Percentiles rank a stretch among this genome's conserved stretches.
Evolutionary conservation across 2,888 invertebrate genomes (phyloP).

Genomic region (Saturnia japonica): DNA sequence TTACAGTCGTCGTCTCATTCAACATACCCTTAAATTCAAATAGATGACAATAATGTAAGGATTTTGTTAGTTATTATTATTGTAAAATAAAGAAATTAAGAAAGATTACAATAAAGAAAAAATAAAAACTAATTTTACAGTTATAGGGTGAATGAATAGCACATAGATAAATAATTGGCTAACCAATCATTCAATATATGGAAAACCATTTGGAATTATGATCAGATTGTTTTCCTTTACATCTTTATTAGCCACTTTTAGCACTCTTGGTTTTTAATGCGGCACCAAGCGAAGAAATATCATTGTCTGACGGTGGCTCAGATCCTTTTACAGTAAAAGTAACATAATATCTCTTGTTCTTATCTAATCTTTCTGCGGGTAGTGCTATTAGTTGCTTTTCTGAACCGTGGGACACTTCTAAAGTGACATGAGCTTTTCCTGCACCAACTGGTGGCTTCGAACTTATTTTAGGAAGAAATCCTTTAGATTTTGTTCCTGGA

Average conservation of each 20-base stretch:
- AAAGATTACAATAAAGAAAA: not conserved
- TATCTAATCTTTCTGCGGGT: constrained; percentile 93
- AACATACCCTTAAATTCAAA: not conserved
- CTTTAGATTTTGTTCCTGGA: constrained; percentile 65
- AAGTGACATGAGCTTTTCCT: constrained; percentile 82
- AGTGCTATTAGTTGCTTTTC: constrained; percentile 93
- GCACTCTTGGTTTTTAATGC: constrained; percentile 70
- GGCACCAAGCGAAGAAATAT: constrained; percentile 66
- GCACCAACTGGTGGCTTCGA: constrained; percentile 63
- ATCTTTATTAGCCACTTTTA: constrained; percentile 52
- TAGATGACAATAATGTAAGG: not conserved
- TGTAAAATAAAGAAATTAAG: too few species aligned
- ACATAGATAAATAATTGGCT: too few species aligned
- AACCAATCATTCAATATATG: too few species aligned
- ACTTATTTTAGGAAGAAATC: constrained; percentile 87
- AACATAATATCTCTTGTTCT: constrained; percentile 94
- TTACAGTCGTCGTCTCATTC: not conserved
- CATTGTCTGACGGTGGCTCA: constrained; percentile 80
- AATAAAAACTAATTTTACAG: not conserved
- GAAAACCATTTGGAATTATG: not conserved
- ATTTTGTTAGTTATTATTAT: too few species aligned
- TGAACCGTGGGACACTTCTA: constrained; percentile 92
- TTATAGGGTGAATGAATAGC: not conserved
- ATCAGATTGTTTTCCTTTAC: not conserved
- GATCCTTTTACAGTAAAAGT: constrained; percentile 94